A percentile compares a stretch with the other conserved stretches of the same genome.
These are phyloP conservation scores for Malurus cyaneus DNA, from an alignment of 2,113 vertebrate genomes.

Conservation along the genomic window DNA sequence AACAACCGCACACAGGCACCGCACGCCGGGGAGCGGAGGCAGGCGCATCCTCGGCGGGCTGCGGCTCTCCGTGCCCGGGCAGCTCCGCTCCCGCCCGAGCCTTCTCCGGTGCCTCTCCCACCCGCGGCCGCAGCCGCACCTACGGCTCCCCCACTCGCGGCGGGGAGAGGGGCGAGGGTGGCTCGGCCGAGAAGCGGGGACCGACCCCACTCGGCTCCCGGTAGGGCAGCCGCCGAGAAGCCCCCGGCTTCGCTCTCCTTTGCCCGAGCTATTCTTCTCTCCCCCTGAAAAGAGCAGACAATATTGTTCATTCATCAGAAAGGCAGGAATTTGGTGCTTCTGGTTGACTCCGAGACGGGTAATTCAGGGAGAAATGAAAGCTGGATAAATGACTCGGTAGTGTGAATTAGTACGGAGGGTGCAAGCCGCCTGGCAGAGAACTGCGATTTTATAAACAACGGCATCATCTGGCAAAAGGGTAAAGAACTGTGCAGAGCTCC, in stretches of 20 bases:
- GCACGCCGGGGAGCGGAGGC: background rate
- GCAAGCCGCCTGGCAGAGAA: background rate
- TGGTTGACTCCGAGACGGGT: constrained; percentile 20
- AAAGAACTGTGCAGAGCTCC: background rate
- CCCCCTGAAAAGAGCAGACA: background rate
- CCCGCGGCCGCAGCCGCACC: background rate
- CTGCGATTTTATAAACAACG: background rate
- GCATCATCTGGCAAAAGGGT: constrained; percentile 21
- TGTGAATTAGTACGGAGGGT: constrained; percentile 3
- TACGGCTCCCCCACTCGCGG: background rate
- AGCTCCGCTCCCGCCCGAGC: background rate
- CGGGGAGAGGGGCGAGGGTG: background rate
- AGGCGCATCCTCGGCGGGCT: background rate
- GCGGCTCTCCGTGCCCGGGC: background rate
- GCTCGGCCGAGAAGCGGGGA: background rate
- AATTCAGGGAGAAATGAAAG: background rate
- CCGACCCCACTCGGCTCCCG: background rate
- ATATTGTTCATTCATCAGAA: constrained; percentile 30
- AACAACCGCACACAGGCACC: background rate
- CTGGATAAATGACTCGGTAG: constrained; percentile 7
- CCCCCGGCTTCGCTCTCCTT: background rate
- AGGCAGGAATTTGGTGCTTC: constrained; percentile 43
- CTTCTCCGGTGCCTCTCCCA: background rate
- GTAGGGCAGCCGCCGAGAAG: background rate
- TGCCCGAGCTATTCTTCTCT: constrained; percentile 4